Evolutionary conservation across 2,888 invertebrate genomes (phyloP), one percentile per base, ranked within the genome.

Genomic region (Strigamia transsilvanica): DNA sequence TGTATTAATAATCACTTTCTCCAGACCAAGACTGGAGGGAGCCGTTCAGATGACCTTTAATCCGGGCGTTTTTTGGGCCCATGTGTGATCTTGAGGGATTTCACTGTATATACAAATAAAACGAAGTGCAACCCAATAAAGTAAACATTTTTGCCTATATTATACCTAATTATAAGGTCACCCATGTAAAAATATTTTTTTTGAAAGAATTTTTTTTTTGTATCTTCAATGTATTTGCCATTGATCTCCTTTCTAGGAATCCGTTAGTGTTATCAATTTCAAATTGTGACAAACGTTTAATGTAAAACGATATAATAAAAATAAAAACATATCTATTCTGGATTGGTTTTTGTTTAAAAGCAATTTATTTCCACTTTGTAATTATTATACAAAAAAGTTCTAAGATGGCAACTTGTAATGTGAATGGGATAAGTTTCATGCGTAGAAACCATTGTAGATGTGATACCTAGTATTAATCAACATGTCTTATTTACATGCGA

Each of bases 301-400:
- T 46, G 46, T 46, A n/a, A 46, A 46, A 46, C 46, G 46, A 46
- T 46, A 46, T 15, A 15, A 46, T 0, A 46, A 4, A 42, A 42
- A 3, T 7, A 3, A 42, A 2, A 42, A 46, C 1, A 46, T 6
- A 0, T 38, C 38, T 38, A 38, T 38, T 5, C 10, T 38, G 10
- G 38, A 9, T 38, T 38, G 6, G 2, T 15, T 46, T 46, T 46
- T 15, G n/a, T 61, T 61, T 61, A 18, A n/a, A 61, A 61, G 3
- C 61, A 61, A 61, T 61, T 61, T 61, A 61, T 61, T 61, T 18
- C 21, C 61, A 61, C 61, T 61, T 61, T 23, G 18, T 61, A 61
- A 18, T 61, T 18, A 61, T 23, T 21, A 61, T 23, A 61, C 18
- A 61, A 73, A 73, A 73, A 32, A 3, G 18, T 12, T 27, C 73